Evolutionary conservation across 2,797 vertebrate genomes (phyloP).

Genomic region (Rhinophrynus dorsalis): DNA sequence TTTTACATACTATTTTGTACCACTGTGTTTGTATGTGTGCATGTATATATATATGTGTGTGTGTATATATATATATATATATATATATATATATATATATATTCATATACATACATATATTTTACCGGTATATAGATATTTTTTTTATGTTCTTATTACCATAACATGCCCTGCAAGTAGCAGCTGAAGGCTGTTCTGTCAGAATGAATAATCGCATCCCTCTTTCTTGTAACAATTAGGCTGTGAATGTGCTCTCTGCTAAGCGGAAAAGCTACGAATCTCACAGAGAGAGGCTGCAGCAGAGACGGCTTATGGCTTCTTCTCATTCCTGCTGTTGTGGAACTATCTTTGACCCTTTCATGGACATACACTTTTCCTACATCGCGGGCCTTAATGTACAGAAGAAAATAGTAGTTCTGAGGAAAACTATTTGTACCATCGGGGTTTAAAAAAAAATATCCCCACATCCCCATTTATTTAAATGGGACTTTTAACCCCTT

Average conservation of each 20-base stretch:
- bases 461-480: too few relatives aligned
- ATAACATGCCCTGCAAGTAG: conserved; percentile 76
- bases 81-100: not conserved
- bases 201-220: conserved; percentile 73
- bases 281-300: conserved; percentile 51
- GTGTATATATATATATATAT: not conserved
- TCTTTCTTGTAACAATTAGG: conserved; percentile 76
- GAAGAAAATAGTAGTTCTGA: too few relatives aligned
- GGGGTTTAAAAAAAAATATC: too few relatives aligned
- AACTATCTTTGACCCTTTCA: conserved; percentile 6
- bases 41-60: not conserved
- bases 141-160: conserved; percentile 72
- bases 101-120: conserved; percentile 57
- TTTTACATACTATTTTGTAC: too few relatives aligned
- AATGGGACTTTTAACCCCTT: too few relatives aligned
- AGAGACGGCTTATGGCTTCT: conserved; percentile 39
- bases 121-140: conserved; percentile 3
- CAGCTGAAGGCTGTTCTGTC: conserved; percentile 71
- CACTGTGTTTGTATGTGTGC: too few relatives aligned
- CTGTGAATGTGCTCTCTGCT: conserved; percentile 69
- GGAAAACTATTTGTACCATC: too few relatives aligned
- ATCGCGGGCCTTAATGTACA: not conserved
- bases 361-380: not conserved
- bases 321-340: conserved; percentile 49
- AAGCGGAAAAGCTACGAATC: conserved; percentile 62